Evolutionary conservation across 2,113 vertebrate genomes (phyloP).

Genomic region (Psilopogon haemacephalus): DNA sequence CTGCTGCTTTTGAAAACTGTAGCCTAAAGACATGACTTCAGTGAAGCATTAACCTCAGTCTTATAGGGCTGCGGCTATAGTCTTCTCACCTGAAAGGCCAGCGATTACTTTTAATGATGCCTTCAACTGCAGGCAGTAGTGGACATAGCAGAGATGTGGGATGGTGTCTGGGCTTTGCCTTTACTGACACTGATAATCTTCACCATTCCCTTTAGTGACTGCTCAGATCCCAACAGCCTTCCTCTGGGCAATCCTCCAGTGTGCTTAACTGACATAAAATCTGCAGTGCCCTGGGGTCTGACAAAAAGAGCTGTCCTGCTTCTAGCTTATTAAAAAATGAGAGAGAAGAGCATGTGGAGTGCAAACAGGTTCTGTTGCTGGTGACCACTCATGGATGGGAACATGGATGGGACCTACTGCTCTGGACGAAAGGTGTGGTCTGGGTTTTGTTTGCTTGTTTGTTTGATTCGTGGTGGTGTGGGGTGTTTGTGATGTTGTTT

Average conservation of each 20-base stretch:
- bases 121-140: neutral
- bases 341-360: neutral
- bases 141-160: neutral
- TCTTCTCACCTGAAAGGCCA: neutral
- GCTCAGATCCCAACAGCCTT: neutral
- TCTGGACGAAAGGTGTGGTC: neutral
- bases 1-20: neutral
- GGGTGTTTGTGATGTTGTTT: neutral
- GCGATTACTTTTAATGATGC: neutral
- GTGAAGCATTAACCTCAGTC: neutral
- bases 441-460: no score
- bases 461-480: no score
- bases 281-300: neutral
- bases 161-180: neutral
- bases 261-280: neutral
- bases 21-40: neutral
- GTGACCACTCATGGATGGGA: neutral
- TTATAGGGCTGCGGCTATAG: neutral
- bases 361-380: neutral
- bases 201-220: fast-evolving
- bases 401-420: fast-evolving
- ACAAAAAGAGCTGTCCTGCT: fast-evolving
- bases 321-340: neutral
- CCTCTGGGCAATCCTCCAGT: neutral
- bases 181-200: neutral